Evolutionary conservation across 2,113 vertebrate genomes (phyloP).

Genomic region (Pseudopodoces humilis): DNA sequence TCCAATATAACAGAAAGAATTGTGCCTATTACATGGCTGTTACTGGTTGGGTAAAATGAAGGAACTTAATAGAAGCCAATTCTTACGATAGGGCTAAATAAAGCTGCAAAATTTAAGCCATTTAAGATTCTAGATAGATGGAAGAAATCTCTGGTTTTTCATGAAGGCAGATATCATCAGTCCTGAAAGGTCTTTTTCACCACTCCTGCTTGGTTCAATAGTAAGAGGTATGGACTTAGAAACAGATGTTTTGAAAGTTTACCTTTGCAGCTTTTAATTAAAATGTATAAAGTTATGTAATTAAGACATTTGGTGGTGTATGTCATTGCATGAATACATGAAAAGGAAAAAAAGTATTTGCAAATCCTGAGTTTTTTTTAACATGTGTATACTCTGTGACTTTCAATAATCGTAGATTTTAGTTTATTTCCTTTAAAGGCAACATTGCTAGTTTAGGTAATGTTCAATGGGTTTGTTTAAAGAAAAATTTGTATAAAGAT

Average conservation of each 20-base stretch:
- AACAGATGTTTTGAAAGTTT: not conserved
- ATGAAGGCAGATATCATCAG: not conserved
- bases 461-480: constrained; percentile 20
- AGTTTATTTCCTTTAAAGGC: not conserved
- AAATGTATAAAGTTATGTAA: not conserved
- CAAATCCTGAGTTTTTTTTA: not conserved
- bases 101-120: not conserved
- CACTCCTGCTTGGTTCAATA: not conserved
- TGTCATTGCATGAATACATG: not conserved
- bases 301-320: not conserved
- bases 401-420: not conserved
- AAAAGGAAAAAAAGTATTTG: not conserved
- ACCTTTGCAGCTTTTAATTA: not conserved
- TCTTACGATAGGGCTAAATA: not conserved
- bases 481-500: constrained; percentile 2
- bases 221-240: not conserved
- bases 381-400: not conserved
- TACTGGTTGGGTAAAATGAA: not conserved
- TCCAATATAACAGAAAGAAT: not conserved
- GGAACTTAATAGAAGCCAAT: not conserved
- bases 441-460: constrained; percentile 44
- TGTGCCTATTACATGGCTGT: not conserved
- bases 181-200: not conserved
- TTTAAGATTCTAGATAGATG: not conserved
- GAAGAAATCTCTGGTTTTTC: not conserved